Evolutionary conservation across 2,113 vertebrate genomes (phyloP).

Genomic region (Perca fluviatilis): DNA sequence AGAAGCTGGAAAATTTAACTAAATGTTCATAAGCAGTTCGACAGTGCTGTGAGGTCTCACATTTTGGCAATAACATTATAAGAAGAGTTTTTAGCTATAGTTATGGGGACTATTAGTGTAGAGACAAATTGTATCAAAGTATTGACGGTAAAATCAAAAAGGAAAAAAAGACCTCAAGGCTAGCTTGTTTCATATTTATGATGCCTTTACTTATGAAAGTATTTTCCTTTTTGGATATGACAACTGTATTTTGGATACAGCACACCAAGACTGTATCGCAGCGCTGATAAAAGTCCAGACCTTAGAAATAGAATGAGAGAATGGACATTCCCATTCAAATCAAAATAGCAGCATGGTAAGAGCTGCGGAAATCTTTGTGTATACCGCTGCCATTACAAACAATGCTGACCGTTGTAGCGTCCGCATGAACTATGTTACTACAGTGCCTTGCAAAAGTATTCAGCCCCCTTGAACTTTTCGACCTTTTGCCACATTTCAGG

Average conservation of each 20-base stretch:
- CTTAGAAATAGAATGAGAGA: too few relatives aligned
- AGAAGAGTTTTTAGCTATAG: background rate
- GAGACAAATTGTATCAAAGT: slow-evolving; percentile 1
- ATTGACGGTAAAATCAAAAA: background rate
- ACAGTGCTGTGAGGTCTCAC: background rate
- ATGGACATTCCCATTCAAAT: too few relatives aligned
- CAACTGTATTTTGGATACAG: background rate
- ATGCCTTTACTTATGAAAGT: background rate
- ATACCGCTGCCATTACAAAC: too few relatives aligned
- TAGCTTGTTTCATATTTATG: background rate
- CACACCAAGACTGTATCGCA: background rate
- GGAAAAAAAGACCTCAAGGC: background rate
- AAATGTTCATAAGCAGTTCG: background rate
- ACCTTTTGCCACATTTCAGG: too few relatives aligned
- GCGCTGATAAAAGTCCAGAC: background rate
- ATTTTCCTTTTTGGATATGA: background rate
- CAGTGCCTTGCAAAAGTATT: too few relatives aligned
- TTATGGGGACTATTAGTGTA: too few relatives aligned
- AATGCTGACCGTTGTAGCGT: too few relatives aligned
- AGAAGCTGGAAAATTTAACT: background rate
- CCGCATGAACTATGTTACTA: too few relatives aligned
- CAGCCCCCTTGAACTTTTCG: too few relatives aligned
- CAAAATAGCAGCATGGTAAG: too few relatives aligned
- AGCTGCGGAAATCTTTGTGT: too few relatives aligned
- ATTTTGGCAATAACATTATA: background rate